Percentiles rank a stretch among this genome's conserved stretches.
Conservation (phyloP, 2,797 vertebrate genomes). For the Platalea minor region DNA sequence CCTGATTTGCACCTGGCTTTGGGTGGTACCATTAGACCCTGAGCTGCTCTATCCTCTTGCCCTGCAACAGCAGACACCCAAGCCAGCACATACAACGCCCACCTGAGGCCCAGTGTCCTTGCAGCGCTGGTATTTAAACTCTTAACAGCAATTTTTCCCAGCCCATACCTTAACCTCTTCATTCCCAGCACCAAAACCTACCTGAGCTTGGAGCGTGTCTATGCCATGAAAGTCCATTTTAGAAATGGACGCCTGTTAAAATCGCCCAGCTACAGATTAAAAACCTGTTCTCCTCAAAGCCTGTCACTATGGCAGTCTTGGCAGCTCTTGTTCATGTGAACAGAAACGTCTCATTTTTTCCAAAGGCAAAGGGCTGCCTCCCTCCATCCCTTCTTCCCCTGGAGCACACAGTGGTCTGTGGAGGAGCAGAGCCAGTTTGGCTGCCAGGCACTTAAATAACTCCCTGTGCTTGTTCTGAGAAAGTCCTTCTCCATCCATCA, state of each 20-base stretch:
- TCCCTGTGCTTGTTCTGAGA: not conserved
- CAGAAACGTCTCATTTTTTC: not conserved
- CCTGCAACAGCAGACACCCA: not conserved
- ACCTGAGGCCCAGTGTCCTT: not conserved
- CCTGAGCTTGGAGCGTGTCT: fast-evolving
- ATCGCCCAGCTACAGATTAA: not conserved
- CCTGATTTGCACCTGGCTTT: not conserved
- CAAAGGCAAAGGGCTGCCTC: not conserved
- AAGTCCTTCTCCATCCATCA: not conserved
- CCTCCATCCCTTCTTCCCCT: not conserved
- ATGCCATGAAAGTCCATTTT: not conserved
- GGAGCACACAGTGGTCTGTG: not conserved
- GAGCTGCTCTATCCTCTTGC: not conserved
- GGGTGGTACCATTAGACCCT: not conserved
- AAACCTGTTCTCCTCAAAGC: not conserved
- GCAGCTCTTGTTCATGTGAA: not conserved
- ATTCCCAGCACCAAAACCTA: not conserved
- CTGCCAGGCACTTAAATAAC: not conserved
- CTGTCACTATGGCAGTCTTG: not conserved
- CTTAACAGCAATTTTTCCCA: not conserved
- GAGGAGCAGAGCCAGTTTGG: not conserved
- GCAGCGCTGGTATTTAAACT: not conserved
- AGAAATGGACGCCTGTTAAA: not conserved
- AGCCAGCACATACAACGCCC: not conserved
- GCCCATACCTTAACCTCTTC: not conserved